Evolutionary conservation across 1,140 invertebrate genomes (phyloP).

Genomic region (Laupala kohalensis): DNA sequence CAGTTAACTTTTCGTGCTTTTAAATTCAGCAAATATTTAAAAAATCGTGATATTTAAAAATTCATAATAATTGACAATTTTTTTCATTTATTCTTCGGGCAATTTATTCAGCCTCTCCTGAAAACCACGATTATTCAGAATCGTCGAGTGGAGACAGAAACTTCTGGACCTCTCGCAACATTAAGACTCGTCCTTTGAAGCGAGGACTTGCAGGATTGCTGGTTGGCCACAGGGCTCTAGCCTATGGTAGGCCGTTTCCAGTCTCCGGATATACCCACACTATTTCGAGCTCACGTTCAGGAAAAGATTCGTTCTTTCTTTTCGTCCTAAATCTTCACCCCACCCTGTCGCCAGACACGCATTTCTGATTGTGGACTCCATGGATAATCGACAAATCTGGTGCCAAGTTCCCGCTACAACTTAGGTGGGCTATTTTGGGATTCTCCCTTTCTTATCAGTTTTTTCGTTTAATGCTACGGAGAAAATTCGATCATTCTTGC

Average conservation of each 20-base stretch:
- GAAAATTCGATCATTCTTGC: no score
- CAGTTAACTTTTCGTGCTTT: no score
- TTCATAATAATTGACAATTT: no score
- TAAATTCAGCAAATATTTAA: no score
- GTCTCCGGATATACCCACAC: neutral
- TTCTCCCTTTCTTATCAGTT: neutral
- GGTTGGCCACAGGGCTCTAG: neutral
- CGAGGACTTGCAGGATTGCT: no score
- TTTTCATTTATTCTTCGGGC: no score
- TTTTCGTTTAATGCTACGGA: no score
- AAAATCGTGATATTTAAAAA: no score
- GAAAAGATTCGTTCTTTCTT: neutral
- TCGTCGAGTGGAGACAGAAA: no score
- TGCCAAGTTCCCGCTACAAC: neutral
- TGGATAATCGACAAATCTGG: neutral
- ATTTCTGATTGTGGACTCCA: neutral
- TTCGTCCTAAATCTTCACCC: neutral
- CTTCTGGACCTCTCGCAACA: neutral
- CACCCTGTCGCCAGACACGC: neutral
- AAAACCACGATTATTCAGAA: no score
- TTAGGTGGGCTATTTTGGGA: neutral
- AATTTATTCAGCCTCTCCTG: no score
- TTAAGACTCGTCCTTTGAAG: no score
- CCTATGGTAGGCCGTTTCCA: neutral
- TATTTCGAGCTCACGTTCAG: neutral